These are phyloP conservation scores for Clivina fossor DNA, from an alignment of 2,888 invertebrate species.

Conservation along the genomic window DNA sequence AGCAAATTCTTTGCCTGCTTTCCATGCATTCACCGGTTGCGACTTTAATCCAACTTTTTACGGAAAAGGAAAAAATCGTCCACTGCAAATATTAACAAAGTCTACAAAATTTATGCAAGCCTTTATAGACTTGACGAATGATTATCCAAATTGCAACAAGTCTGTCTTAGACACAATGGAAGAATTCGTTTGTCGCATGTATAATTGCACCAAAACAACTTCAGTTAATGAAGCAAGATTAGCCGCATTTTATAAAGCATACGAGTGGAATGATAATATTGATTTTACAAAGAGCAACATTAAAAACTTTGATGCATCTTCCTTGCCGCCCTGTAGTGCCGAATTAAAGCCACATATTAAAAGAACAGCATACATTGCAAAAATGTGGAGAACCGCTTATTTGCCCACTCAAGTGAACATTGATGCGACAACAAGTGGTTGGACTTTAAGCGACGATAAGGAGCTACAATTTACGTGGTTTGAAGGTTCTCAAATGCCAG, in stretches of 20 bases:
- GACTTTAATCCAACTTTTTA: constrained; percentile 4
- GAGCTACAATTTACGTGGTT: too few relatives aligned
- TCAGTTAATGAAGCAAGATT: too few relatives aligned
- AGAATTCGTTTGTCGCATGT: neutral
- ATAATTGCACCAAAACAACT: too few relatives aligned
- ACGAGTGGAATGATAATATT: neutral
- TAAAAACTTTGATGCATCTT: neutral
- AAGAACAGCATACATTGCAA: neutral
- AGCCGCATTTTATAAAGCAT: neutral
- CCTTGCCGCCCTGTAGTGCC: neutral
- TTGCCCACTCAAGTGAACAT: too few relatives aligned
- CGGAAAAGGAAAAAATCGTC: neutral
- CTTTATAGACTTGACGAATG: too few relatives aligned
- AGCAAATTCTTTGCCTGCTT: neutral
- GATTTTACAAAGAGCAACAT: neutral
- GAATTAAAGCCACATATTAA: neutral
- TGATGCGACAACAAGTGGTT: too few relatives aligned
- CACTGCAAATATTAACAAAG: neutral
- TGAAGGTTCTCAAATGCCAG: too few relatives aligned
- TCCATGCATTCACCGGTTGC: constrained; percentile 4
- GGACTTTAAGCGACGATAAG: too few relatives aligned
- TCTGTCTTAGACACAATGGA: neutral
- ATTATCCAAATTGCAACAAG: neutral
- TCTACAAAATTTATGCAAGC: neutral
- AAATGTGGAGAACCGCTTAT: constrained; percentile 1